Evolutionary conservation across 2,888 invertebrate species (phyloP).

Genomic region (Esperia sulphurella): DNA sequence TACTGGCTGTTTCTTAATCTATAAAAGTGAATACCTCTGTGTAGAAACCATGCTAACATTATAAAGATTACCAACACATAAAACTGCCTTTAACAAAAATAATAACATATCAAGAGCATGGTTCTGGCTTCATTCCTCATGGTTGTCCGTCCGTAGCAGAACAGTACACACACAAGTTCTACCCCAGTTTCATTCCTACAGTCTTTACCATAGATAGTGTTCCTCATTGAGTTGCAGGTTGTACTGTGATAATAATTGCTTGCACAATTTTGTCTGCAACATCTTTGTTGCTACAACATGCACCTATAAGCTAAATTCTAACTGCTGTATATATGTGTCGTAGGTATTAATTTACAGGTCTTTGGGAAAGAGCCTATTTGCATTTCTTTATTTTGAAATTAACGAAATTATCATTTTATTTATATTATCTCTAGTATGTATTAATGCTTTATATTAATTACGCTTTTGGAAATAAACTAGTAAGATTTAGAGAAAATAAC

Average conservation of each 20-base stretch:
- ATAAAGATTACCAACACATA: conserved; percentile 7
- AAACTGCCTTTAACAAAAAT: conserved; percentile 23
- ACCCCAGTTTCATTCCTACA: not conserved
- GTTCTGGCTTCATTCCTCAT: conserved; percentile 54
- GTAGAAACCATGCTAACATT: not conserved
- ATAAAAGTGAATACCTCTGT: not conserved
- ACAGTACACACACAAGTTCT: conserved; percentile 17
- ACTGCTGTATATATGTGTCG: no score
- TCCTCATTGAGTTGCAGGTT: conserved; percentile 14
- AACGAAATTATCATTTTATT: no score
- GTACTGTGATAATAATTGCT: conserved; percentile 52
- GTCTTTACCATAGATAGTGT: not conserved
- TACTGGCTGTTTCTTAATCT: no score
- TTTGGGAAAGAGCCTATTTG: no score
- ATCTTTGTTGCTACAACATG: conserved; percentile 38
- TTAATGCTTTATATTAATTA: no score
- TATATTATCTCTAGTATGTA: no score
- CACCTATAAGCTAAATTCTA: not conserved
- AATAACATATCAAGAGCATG: conserved; percentile 44
- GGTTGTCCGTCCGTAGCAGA: conserved; percentile 51
- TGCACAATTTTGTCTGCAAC: conserved; percentile 49
- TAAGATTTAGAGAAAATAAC: no score
- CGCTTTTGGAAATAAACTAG: no score
- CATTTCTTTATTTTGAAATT: no score
- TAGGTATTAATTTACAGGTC: no score